Conservation (phyloP, 2,888 invertebrate genomes). For the Cephus runcator region DNA sequence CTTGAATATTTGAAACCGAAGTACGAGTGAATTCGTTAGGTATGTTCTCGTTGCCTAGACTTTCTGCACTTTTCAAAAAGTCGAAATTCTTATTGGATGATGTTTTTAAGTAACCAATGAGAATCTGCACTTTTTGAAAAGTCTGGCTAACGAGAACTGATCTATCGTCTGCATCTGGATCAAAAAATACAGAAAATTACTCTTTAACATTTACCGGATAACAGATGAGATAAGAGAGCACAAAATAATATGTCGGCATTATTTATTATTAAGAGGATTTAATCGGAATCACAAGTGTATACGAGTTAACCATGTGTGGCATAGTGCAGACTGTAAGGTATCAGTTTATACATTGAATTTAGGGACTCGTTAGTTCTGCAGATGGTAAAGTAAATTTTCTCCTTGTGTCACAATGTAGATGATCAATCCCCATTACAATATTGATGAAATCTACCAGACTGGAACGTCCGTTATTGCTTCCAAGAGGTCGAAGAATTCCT, state of each 20-base stretch:
- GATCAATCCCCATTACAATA: constrained; percentile 24
- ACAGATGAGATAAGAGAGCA: neutral
- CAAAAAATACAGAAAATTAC: neutral
- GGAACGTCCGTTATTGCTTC: constrained; percentile 31
- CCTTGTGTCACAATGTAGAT: neutral
- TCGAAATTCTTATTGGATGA: too few species aligned
- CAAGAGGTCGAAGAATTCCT: constrained; percentile 22
- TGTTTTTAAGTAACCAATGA: too few species aligned
- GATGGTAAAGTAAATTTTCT: neutral
- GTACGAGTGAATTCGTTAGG: neutral
- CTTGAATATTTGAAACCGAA: neutral
- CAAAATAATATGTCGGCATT: neutral
- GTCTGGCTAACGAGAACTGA: too few species aligned
- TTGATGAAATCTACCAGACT: constrained; percentile 36
- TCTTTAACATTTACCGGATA: neutral
- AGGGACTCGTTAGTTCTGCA: neutral
- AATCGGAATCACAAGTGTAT: neutral
- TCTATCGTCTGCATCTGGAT: neutral
- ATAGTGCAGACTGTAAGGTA: neutral
- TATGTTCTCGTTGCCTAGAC: too few species aligned
- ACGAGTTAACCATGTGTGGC: neutral
- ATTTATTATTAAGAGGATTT: neutral
- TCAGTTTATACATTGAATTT: neutral
- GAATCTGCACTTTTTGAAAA: too few species aligned
- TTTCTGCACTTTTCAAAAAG: too few species aligned